Base-by-base conservation (phyloP, 2,113 vertebrate genomes). In the Junco hyemalis region DNA sequence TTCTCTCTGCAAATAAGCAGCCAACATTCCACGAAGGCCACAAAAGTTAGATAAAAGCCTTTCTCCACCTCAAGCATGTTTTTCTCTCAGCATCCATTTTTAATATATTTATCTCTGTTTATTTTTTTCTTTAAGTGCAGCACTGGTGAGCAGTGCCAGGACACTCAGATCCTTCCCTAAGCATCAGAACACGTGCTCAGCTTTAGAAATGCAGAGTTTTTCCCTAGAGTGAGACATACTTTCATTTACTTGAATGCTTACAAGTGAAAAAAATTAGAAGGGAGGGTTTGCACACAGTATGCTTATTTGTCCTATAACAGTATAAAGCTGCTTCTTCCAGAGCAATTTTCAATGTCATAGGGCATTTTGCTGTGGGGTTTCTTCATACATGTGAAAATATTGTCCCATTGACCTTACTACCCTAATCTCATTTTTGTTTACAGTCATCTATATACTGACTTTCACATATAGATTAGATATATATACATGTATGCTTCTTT, bases 161-260 rank as follows among this genome's bases (percentile, higher is more conserved):
- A 66, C 59, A 69, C 26, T 94, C 73, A 87, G 45, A 76, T 76
- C 33, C 38, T 89, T 72, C 16, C 23, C 57, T 74, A 19, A 3
- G 70, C 81, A 95, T 81, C 38, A 80, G 50, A 73, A 74, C 42
- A 88, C 0, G 0, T 50, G 42, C 24, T 80, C 4, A 81, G n/a
- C 57, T 92, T 92, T 56, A 93, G 74, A 92, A 87, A 88, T 64
- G n/a, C n/a, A 57, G 47, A 38, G 21, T 4, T 92, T 93, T 89
- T 87, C 81, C 50, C 73, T 57, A 53, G 69, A 81, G 60, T 50
- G 69, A 90, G 48, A 60, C 24, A 9, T 81, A 61, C 72, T 87
- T 93, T 82, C 38, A 89, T 84, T 76, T 76, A 85, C 59, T 56
- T 91, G 36, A 57, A 69, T 1, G 3, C 33, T 92, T 87, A 73